Evolutionary conservation across 2,888 invertebrate species (phyloP).

Genomic region (Lasius fuliginosus): DNA sequence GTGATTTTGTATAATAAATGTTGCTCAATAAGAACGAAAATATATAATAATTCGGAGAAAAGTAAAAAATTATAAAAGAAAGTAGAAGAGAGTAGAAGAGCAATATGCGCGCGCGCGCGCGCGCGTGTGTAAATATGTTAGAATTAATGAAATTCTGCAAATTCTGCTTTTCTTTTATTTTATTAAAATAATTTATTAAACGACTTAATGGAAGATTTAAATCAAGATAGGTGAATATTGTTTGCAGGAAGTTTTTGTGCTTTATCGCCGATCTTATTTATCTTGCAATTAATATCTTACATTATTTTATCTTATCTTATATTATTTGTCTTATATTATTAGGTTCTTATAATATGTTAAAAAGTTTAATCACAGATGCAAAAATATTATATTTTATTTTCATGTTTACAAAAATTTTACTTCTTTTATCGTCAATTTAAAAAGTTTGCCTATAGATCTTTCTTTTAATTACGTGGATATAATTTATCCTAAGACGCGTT

Average conservation of each 20-base stretch:
- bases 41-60: background rate
- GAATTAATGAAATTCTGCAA: background rate
- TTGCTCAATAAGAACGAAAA: background rate
- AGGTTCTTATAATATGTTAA: background rate
- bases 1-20: background rate
- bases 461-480: background rate
- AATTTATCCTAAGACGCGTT: background rate
- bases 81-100: background rate
- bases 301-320: background rate
- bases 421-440: conserved; percentile 13
- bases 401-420: background rate
- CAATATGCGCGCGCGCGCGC: background rate
- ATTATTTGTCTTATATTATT: background rate
- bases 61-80: background rate
- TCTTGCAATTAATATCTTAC: background rate
- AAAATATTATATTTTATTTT: background rate
- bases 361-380: background rate
- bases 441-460: background rate
- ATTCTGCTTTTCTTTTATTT: background rate
- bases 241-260: background rate
- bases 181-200: conserved; percentile 16
- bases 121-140: background rate
- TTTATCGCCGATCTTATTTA: background rate
- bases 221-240: background rate
- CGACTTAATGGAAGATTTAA: background rate